phyloP scores from a whole-genome alignment of 2,113 vertebrate genomes.

The Tupaia chinensis region DNA sequence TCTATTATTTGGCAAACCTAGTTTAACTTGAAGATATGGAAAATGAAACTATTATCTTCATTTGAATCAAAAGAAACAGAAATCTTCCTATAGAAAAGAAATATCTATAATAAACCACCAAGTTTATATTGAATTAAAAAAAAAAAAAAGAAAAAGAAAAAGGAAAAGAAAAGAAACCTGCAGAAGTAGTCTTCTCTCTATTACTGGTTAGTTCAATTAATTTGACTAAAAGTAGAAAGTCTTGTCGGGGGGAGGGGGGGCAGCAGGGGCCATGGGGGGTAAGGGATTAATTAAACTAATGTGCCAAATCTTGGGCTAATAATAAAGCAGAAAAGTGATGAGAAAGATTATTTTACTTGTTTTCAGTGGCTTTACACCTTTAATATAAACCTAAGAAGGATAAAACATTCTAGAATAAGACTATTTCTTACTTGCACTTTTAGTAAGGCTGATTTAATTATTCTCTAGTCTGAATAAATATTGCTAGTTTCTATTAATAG shows the following conservation, averaged over 20 bases:
- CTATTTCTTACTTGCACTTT: slow-evolving; percentile 36
- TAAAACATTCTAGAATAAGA: not conserved
- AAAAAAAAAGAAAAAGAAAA: not conserved
- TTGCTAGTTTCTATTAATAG: not conserved
- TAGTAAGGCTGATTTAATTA: slow-evolving; percentile 25
- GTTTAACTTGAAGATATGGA: not conserved
- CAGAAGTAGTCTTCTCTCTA: too few relatives aligned
- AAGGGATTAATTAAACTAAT: slow-evolving; percentile 66
- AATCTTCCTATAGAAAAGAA: not conserved
- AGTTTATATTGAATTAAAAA: not conserved
- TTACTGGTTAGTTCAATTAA: too few relatives aligned
- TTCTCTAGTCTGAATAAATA: slow-evolving; percentile 33
- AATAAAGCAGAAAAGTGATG: slow-evolving; percentile 33
- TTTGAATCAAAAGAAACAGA: slow-evolving; percentile 5
- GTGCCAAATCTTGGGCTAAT: slow-evolving; percentile 18
- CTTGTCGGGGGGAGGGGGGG: too few relatives aligned
- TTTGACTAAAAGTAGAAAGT: too few relatives aligned
- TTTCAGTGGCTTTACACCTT: not conserved
- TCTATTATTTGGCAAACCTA: not conserved
- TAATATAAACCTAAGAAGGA: slow-evolving; percentile 26
- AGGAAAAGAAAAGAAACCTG: not conserved
- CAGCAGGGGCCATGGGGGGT: too few relatives aligned
- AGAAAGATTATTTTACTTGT: slow-evolving; percentile 57
- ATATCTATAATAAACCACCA: not conserved
- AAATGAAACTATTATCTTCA: not conserved